These are phyloP conservation scores for Gorsachius goisagi DNA, from an alignment of 2,113 vertebrate species.

Conservation along the genomic window DNA sequence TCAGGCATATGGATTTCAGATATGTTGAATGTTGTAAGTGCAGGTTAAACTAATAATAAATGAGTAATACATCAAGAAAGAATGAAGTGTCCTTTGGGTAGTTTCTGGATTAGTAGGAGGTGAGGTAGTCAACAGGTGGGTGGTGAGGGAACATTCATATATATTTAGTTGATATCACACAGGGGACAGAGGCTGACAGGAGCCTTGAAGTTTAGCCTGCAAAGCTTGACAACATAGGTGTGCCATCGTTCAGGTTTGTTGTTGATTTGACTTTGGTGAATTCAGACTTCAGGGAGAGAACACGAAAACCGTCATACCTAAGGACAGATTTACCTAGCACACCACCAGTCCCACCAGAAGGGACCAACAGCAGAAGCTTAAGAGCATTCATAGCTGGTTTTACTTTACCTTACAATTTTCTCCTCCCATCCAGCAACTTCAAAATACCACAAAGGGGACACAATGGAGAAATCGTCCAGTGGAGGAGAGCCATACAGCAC, in stretches of 20 bases:
- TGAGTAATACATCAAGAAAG: not conserved
- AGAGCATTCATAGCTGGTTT: not conserved
- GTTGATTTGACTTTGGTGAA: not conserved
- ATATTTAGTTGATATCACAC: not conserved
- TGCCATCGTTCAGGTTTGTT: not conserved
- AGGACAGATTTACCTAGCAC: not conserved
- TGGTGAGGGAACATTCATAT: not conserved
- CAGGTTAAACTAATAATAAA: not conserved
- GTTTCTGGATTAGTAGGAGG: not conserved
- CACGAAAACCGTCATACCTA: not conserved
- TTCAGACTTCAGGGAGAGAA: not conserved
- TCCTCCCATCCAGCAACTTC: not conserved
- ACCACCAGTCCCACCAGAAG: not conserved
- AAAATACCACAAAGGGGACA: not conserved
- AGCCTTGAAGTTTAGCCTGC: not conserved
- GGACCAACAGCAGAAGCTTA: not conserved
- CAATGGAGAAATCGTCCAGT: not conserved
- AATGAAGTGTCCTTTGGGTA: not conserved
- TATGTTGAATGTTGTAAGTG: not conserved
- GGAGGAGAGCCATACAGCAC: not conserved
- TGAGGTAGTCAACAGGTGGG: not conserved
- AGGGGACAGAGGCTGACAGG: not conserved
- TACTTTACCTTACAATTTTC: not conserved
- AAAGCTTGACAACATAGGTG: not conserved
- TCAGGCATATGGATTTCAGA: not conserved